Conservation (phyloP, 1,140 invertebrate species). For the Himalopsyche phryganea region DNA sequence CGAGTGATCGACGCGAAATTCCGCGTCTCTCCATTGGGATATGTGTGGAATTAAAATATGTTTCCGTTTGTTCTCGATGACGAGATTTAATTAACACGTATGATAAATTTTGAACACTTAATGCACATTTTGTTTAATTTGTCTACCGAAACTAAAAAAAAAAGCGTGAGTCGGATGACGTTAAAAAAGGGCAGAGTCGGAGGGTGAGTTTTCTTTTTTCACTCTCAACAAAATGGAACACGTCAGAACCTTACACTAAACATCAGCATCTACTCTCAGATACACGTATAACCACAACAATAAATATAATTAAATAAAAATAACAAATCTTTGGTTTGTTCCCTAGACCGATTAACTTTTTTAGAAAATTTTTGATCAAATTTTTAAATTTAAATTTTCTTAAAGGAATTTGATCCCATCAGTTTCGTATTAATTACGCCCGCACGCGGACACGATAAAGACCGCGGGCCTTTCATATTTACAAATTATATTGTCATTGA, state of each 20-base stretch:
- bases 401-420: constrained; percentile 57
- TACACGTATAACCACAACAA: constrained; percentile 50
- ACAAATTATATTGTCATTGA: constrained; percentile 55
- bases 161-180: too few relatives aligned
- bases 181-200: too few relatives aligned
- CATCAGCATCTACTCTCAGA: constrained; percentile 44
- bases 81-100: too few relatives aligned
- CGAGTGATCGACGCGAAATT: too few relatives aligned
- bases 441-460: constrained; percentile 33
- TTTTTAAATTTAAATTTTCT: constrained; percentile 50
- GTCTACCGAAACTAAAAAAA: too few relatives aligned
- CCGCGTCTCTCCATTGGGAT: too few relatives aligned
- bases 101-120: too few relatives aligned
- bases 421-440: constrained; percentile 47
- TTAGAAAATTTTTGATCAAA: constrained; percentile 41
- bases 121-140: too few relatives aligned
- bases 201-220: too few relatives aligned
- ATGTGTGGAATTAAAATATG: too few relatives aligned
- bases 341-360: constrained; percentile 54
- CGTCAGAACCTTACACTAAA: constrained; percentile 37
- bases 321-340: constrained; percentile 65
- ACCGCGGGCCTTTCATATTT: constrained; percentile 38
- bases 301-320: constrained; percentile 58
- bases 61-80: too few relatives aligned
- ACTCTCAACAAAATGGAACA: too few relatives aligned